Conservation (phyloP, 1,140 invertebrate genomes). For the Drosophila suzukii region DNA sequence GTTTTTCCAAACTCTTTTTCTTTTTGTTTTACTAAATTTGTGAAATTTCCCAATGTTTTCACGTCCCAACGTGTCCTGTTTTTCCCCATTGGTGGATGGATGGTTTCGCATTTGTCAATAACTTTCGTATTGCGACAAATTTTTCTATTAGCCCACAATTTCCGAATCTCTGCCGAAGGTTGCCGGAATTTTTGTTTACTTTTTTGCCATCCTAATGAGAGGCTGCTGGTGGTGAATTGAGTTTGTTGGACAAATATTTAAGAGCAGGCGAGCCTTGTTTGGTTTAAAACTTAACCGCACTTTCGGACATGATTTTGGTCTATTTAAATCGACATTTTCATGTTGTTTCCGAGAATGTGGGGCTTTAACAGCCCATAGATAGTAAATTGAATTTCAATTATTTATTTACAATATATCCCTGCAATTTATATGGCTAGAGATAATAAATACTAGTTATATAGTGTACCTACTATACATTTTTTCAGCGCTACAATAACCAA, state of each 20-base stretch:
- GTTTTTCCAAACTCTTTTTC: background rate
- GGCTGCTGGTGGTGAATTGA: conserved; percentile 16
- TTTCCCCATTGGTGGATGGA: background rate
- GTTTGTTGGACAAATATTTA: conserved; percentile 21
- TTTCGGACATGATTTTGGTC: background rate
- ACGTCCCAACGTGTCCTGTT: background rate
- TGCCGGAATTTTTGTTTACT: conserved; percentile 5
- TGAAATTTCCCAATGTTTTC: conserved; percentile 3
- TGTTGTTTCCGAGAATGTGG: too few relatives aligned
- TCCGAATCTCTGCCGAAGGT: background rate
- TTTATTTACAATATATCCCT: too few relatives aligned
- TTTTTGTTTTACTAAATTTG: conserved; percentile 1
- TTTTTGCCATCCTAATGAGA: conserved; percentile 37
- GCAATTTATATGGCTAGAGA: too few relatives aligned
- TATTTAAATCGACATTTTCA: background rate
- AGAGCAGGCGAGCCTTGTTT: background rate
- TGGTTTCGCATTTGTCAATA: conserved; percentile 40
- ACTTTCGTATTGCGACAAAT: conserved; percentile 36
- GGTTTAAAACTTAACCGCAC: too few relatives aligned
- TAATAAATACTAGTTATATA: too few relatives aligned
- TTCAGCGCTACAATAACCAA: too few relatives aligned
- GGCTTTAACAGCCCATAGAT: too few relatives aligned
- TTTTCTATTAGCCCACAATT: conserved; percentile 44
- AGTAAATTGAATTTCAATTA: too few relatives aligned
- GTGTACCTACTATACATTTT: too few relatives aligned